A percentile compares a stretch with the other conserved stretches of the same genome.
Conservation (phyloP, 2,113 vertebrate genomes). For the Symphodus melops region DNA sequence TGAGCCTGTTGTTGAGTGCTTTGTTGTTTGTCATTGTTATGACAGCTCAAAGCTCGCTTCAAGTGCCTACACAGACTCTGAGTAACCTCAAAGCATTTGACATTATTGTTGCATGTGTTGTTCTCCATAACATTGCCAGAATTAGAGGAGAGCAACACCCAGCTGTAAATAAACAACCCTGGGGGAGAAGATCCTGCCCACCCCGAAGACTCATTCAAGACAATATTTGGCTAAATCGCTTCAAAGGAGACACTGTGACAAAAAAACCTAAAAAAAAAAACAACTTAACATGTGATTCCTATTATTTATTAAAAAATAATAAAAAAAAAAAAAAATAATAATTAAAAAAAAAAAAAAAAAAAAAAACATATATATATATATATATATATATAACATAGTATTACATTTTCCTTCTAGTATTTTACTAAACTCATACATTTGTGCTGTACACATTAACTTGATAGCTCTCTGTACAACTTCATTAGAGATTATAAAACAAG, state of each 20-base stretch:
- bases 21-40: not conserved
- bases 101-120: slow-evolving; percentile 7
- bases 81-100: not conserved
- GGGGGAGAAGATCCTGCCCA: not conserved
- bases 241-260: not conserved
- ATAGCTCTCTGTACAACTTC: not conserved
- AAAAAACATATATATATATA: no score
- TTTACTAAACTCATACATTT: not conserved
- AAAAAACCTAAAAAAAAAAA: no score
- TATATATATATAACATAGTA: no score
- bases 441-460: not conserved
- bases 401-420: not conserved
- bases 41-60: slow-evolving; percentile 5
- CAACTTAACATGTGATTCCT: not conserved
- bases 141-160: not conserved
- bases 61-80: not conserved
- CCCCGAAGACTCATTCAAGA: not conserved
- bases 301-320: no score
- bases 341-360: no score
- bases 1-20: not conserved
- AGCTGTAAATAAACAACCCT: not conserved
- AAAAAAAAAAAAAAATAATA: no score
- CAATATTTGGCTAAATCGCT: not conserved
- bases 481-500: not conserved
- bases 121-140: slow-evolving; percentile 8